These are phyloP conservation scores for Myanophis thanlyinensis DNA, from an alignment of 2,113 vertebrate species.

Conservation along the genomic window DNA sequence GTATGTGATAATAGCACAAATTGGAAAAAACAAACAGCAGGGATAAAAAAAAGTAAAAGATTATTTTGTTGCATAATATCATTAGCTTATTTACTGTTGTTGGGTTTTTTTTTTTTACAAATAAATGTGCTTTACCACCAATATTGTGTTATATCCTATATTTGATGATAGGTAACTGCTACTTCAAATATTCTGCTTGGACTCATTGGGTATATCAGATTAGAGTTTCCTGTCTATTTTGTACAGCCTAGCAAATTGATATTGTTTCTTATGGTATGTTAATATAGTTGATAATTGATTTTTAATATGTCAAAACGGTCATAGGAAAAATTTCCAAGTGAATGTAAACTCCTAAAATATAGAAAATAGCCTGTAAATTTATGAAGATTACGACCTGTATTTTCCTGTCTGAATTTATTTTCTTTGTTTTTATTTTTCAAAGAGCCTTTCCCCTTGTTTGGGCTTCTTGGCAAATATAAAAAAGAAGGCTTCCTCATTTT, in stretches of 20 bases:
- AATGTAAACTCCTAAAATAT: neutral
- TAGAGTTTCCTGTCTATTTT: neutral
- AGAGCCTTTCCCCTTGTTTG: neutral
- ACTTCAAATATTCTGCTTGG: neutral
- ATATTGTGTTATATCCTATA: constrained; percentile 25
- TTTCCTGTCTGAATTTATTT: neutral
- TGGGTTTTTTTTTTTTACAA: constrained; percentile 32
- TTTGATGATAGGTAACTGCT: constrained; percentile 19
- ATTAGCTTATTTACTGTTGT: neutral
- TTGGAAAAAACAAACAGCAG: neutral
- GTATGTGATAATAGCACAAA: constrained; percentile 13
- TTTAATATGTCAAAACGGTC: neutral
- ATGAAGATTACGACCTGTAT: neutral
- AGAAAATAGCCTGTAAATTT: neutral
- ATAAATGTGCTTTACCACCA: constrained; percentile 8
- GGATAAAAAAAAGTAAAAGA: neutral
- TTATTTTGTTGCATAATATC: neutral
- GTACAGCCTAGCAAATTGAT: neutral
- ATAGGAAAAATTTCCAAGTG: neutral
- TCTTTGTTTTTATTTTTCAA: neutral
- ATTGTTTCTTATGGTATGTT: neutral
- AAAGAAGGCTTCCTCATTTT: neutral
- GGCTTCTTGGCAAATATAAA: neutral
- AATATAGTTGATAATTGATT: neutral
- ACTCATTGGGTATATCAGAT: neutral